Base-by-base conservation (phyloP, 2,797 vertebrate species). In the Chiroxiphia lanceolata region DNA sequence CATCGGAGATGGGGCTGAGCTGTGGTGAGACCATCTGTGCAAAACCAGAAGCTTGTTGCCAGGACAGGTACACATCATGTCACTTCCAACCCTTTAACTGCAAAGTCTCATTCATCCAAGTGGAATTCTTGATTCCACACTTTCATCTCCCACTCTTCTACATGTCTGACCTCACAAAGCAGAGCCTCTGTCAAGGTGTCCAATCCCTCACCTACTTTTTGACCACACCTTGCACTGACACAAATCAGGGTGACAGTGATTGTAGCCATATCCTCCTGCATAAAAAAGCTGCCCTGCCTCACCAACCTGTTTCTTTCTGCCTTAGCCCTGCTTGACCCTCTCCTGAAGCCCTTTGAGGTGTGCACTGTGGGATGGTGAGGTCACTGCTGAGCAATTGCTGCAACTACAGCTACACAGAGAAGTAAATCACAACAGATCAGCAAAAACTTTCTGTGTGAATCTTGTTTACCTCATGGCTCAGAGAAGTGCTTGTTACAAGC, bases 381-480 rank as follows among this genome's bases (percentile, higher is more conserved):
- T 72, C 42, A 14, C 15, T 13, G 33, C 70, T 48, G 31, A 70
- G 63, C 3, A 0, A 51, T 4, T 33, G 64, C 78, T 89, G 60
- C 48, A 86, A 51, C 65, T 69, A 34, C 61, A 88, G 65, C 61
- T 48, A n/a, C 15, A 9, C 0, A 33, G 38, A 69, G 29, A 60
- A 89, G 45, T 13, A 36, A 93, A 67, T 61, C 67, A 63, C 67
- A 86, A 25, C n/a, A 57, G 61, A 81, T 57, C 53, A 91, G 72
- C 70, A 86, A 83, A 91, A 83, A 10, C 78, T n/a, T 87, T 54
- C 74, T 59, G 59, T 34, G 51, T 63, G 60, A 56, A 65, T 89
- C 64, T 90, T 90, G 81, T 84, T 89, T 70, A 95, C 77, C 75
- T 92, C 45, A 11, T 54, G 71, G 68, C 89, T 93, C 64, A 64